Evolutionary conservation across 2,797 vertebrate genomes (phyloP).

Genomic region (Scleropages formosus): DNA sequence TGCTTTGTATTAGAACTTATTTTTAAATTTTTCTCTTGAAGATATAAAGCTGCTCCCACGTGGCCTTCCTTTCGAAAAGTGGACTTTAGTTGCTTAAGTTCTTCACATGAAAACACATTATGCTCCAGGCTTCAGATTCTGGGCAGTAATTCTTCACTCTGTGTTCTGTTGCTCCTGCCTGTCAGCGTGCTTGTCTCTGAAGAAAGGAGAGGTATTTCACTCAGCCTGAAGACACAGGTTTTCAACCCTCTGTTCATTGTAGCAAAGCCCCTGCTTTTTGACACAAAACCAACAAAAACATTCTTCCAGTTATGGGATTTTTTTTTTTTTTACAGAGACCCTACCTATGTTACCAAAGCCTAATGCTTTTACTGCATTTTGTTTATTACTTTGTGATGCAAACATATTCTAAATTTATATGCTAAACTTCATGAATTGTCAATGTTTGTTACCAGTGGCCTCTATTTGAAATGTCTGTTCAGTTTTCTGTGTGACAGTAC

Average conservation of each 20-base stretch:
- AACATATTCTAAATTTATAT: constrained; percentile 67
- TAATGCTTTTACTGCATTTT: constrained; percentile 67
- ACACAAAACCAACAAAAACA: constrained; percentile 27
- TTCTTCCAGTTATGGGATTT: constrained; percentile 42
- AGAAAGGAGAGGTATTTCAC: constrained; percentile 76
- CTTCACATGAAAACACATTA: constrained; percentile 72
- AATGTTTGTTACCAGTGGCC: constrained; percentile 59
- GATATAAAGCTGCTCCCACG: too few relatives aligned
- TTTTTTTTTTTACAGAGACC: constrained; percentile 50
- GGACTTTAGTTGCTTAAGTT: constrained; percentile 59
- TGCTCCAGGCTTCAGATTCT: constrained; percentile 74
- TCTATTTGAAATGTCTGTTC: constrained; percentile 56
- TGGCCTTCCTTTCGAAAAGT: constrained; percentile 35
- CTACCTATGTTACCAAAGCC: constrained; percentile 61
- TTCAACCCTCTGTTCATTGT: constrained; percentile 43
- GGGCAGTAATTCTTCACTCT: constrained; percentile 79
- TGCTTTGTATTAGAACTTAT: not conserved
- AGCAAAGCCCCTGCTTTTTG: constrained; percentile 20
- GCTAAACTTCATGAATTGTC: constrained; percentile 63
- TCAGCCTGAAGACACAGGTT: constrained; percentile 56
- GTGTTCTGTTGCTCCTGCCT: constrained; percentile 78
- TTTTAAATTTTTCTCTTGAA: not conserved
- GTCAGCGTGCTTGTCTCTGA: constrained; percentile 72
- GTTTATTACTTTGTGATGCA: constrained; percentile 72
- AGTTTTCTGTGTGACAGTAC: constrained; percentile 50